Conservation (phyloP, 2,113 vertebrate genomes). For the Carollia perspicillata region DNA sequence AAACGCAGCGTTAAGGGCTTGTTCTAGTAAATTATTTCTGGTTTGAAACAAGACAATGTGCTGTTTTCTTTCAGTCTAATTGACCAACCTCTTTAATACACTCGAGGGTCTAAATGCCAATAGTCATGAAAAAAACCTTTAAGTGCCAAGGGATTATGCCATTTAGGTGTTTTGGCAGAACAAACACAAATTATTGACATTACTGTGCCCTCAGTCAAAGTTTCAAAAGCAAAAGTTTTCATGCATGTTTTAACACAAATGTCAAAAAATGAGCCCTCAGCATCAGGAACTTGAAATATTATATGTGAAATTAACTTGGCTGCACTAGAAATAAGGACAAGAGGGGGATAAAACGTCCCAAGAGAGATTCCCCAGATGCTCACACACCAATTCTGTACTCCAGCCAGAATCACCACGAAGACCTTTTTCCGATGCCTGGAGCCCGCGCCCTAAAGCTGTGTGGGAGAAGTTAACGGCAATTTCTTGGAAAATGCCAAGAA, state of each 20-base stretch:
- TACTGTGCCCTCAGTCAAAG: background rate
- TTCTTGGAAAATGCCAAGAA: background rate
- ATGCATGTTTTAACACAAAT: background rate
- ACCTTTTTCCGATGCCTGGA: background rate
- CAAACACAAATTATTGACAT: background rate
- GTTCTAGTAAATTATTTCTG: background rate
- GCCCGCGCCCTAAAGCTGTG: background rate
- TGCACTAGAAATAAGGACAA: background rate
- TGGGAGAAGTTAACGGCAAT: background rate
- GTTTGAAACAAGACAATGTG: slow-evolving; percentile 24
- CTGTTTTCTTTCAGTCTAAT: slow-evolving; percentile 13
- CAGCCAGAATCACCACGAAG: background rate
- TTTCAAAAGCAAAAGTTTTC: background rate
- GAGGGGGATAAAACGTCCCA: too few relatives aligned
- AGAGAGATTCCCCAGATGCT: background rate
- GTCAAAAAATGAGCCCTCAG: background rate
- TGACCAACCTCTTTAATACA: background rate
- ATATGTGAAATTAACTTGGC: background rate
- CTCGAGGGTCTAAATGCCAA: background rate
- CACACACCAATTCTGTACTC: accelerated
- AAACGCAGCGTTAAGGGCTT: background rate
- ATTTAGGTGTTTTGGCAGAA: background rate
- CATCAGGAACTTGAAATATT: background rate
- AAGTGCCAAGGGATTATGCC: background rate
- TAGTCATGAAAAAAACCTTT: background rate